Evolutionary conservation across 2,797 vertebrate species (phyloP).

Genomic region (Melanotaenia pygmaea): DNA sequence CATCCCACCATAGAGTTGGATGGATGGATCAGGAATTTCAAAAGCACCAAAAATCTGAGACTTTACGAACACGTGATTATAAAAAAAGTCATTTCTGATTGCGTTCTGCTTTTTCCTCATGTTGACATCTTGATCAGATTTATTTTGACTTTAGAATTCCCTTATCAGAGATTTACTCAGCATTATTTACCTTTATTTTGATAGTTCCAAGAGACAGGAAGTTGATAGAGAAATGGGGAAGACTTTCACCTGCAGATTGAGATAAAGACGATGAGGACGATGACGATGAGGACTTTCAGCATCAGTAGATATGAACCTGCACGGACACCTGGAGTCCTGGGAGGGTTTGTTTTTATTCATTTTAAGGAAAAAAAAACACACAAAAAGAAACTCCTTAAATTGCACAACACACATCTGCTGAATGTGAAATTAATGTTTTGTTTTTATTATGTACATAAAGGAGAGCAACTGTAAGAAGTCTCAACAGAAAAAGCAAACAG

Average conservation of each 20-base stretch:
- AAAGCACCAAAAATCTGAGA: neutral
- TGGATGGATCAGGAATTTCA: neutral
- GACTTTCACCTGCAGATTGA: too few species aligned
- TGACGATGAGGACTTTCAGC: neutral
- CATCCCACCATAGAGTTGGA: neutral
- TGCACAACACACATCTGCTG: slow-evolving; percentile 33
- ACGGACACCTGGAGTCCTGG: neutral
- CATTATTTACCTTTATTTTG: neutral
- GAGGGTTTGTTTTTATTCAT: neutral
- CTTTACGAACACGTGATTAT: too few species aligned
- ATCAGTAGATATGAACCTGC: neutral
- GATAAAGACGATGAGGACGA: neutral
- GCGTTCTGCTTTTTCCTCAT: neutral
- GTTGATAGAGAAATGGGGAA: neutral
- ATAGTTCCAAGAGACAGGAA: too few species aligned
- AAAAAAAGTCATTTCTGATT: neutral
- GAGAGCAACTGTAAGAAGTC: slow-evolving; percentile 34
- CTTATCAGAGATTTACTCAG: neutral
- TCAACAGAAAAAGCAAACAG: slow-evolving; percentile 34
- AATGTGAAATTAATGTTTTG: slow-evolving; percentile 27
- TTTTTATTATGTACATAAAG: slow-evolving; percentile 75
- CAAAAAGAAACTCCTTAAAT: neutral
- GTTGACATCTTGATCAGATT: neutral
- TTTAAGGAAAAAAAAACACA: neutral
- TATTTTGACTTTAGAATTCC: neutral